Evolutionary conservation across 92 coral and sea anemone species (phyloP).

Genomic region (Paragorgia papillata): DNA sequence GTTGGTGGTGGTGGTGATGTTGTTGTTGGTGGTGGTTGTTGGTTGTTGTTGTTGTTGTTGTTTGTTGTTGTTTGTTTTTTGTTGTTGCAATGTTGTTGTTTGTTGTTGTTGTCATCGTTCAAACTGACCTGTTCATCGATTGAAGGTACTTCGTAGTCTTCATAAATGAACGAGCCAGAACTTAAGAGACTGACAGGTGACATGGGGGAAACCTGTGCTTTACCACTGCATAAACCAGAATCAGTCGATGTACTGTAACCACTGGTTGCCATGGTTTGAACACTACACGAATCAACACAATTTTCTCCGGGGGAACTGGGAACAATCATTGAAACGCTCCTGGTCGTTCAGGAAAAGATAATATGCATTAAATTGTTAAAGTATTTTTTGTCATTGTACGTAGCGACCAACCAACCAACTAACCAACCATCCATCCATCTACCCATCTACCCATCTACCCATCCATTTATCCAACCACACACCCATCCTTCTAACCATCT

Average conservation of each 20-base stretch:
- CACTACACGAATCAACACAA: slow-evolving; percentile 69
- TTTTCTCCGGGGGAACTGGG: neutral
- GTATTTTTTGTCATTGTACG: neutral
- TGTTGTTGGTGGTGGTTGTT: too few species aligned
- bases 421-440: too few species aligned
- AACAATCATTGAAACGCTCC: slow-evolving; percentile 39
- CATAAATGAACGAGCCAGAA: slow-evolving; percentile 28
- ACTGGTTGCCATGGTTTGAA: slow-evolving; percentile 78
- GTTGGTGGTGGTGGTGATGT: too few species aligned
- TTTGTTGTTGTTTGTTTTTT: too few species aligned
- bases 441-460: too few species aligned
- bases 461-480: too few species aligned
- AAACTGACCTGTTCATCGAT: slow-evolving; percentile 84
- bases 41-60: too few species aligned
- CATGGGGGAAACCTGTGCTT: slow-evolving; percentile 49
- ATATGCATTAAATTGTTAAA: neutral
- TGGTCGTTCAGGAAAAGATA: neutral
- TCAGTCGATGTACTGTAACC: slow-evolving; percentile 92
- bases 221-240: slow-evolving; percentile 74
- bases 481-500: too few species aligned
- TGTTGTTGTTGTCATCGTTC: too few species aligned
- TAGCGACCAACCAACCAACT: too few species aligned
- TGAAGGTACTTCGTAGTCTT: slow-evolving; percentile 63
- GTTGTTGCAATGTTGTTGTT: too few species aligned
- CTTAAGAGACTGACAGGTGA: slow-evolving; percentile 42